Evolutionary conservation across 2,797 vertebrate species (phyloP).

Genomic region (Philypnodon macrostomus): DNA sequence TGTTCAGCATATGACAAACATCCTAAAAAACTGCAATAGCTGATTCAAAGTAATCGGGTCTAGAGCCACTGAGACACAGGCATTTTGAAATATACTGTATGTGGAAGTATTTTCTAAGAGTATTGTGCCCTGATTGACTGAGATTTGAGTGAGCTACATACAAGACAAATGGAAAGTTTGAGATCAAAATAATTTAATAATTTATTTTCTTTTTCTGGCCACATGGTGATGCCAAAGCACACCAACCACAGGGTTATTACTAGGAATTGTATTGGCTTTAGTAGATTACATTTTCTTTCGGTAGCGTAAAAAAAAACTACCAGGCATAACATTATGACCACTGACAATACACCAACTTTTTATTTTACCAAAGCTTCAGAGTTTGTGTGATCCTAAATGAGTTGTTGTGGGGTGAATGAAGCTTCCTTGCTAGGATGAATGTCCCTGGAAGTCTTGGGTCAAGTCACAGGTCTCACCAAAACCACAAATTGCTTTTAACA

Average conservation of each 20-base stretch:
- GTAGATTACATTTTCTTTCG: no score
- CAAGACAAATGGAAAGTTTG: not conserved
- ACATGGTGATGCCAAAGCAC: conserved; percentile 11
- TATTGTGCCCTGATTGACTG: conserved; percentile 20
- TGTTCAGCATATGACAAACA: conserved; percentile 6
- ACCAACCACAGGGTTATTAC: conserved; percentile 3
- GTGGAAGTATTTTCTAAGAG: conserved; percentile 7
- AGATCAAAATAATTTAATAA: conserved; percentile 7
- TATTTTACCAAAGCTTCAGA: no score
- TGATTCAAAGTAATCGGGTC: conserved; percentile 11
- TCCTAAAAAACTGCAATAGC: conserved; percentile 20
- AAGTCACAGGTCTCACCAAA: no score
- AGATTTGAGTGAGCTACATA: not conserved
- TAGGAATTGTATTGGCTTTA: no score
- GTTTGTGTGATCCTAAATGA: no score
- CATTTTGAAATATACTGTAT: conserved; percentile 23
- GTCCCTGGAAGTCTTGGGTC: no score
- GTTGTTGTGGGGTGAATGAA: no score
- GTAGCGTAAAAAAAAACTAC: no score
- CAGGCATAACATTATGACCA: no score
- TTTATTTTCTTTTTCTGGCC: conserved; percentile 19
- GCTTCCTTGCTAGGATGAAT: no score
- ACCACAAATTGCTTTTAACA: no score
- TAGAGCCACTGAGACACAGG: not conserved
- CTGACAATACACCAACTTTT: no score